Base-by-base conservation (phyloP, 2,113 vertebrate species). In the Sylvilagus bachmani region DNA sequence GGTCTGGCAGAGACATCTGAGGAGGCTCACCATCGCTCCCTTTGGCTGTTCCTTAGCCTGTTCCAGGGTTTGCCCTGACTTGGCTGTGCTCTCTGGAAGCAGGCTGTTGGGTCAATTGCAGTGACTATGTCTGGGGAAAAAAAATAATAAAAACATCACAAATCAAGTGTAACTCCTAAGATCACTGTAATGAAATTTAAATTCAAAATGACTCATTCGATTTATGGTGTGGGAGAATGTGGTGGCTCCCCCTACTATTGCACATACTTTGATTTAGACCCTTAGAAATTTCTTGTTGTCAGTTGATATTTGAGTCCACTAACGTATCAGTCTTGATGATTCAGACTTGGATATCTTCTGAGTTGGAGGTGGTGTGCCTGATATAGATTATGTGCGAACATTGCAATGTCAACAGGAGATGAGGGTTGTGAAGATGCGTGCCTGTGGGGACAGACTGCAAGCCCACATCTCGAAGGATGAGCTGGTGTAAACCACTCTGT, bases 1-100 rank as follows among this genome's bases (percentile, higher is more conserved):
- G 87, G 86, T 89, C 96, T 95, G 93, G 95, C 92, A 74, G 31
- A 64, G 89, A 61, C 14, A 12, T 49, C 33, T 33, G 66, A 79
- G n/a, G 27, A 86, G n/a, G 53, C 71, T 86, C 44, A 5, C 77
- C n/a, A 12, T 17, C 27, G 7, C 77, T 91, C 51, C 85, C 67
- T 67, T 31, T 29, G 10, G 19, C 27, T 16, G 21, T 11, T n/a
- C 58, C 29, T 29, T 31, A 5, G 49, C 70, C 17, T 0, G 0
- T 27, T 61, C 22, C 64, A 49, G 33, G 33, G 31, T 36, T 81
- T 89, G 22, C n/a, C 61, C 64, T 22, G 24, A 31, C 24, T 7
- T 27, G 78, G 67, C 78, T 25, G 0, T 55, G 38, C 36, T 88
- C 44, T 80, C 38, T 53, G 25, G 49, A 44, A 3, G 73, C 36